Base-by-base conservation (phyloP, 1,140 invertebrate genomes). In the Scylla paramamosain region DNA sequence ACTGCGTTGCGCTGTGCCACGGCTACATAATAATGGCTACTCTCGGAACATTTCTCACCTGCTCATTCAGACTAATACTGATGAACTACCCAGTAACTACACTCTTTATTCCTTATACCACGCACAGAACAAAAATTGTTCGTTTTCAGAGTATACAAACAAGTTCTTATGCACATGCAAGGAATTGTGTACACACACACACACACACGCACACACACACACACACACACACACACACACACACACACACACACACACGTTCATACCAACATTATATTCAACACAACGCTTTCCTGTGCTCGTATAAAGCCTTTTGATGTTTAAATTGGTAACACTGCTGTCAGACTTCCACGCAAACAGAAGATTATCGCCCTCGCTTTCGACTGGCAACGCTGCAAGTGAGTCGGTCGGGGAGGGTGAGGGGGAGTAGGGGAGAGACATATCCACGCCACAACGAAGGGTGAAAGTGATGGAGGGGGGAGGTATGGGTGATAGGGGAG, bases 221-320 rank as follows among this genome's bases (percentile, higher is more conserved):
- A 59, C 20, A 59, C 20, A 59, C 52, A 59, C 52, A 59, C 20
- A 59, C 52, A 59, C 20, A 77, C 20, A n/a, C n/a, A 77, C 20
- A n/a, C n/a, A 77, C 67, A 77, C n/a, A 77, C 67, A 77, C n/a
- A 77, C 67, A 77, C n/a, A 77, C 67, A 77, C 67, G n/a, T 25
- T 25, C 20, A 77, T 77, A n/a, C 20, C 67, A 16, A 77, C 67
- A 77, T 77, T n/a, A n/a, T 20, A 77, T 77, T 25, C 20, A 3
- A 59, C 67, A 77, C 20, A 77, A 77, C 67, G 20, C 67, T 77
- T n/a, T 77, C 6, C 25, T 77, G 6, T 77, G 25, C 6, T 77
- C 67, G 6, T n/a, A 25, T n/a, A 7, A 77, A 77, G 6, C 67
- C 67, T 77, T 77, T 77, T 77, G 67, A 77, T 77, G 67, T n/a